Percentiles rank a stretch among this genome's conserved stretches.
phyloP scores from a whole-genome alignment of 2,113 vertebrate genomes.

The Pelecanoides urinatrix region DNA sequence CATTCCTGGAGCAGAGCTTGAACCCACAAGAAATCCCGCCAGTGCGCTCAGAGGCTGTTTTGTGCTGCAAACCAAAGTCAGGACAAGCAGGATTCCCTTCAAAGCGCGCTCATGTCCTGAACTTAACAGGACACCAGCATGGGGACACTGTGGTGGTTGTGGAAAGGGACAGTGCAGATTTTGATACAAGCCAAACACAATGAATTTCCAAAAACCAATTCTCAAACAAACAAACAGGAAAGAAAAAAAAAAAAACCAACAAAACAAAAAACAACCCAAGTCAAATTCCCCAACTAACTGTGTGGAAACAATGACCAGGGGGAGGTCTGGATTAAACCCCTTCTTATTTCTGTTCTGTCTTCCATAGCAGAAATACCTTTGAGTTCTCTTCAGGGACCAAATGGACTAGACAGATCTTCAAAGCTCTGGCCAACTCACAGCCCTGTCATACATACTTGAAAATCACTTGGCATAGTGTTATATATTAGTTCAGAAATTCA shows the following conservation, averaged over 20 bases:
- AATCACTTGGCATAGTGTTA: neutral
- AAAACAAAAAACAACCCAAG: neutral
- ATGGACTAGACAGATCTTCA: neutral
- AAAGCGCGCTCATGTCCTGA: fast-evolving
- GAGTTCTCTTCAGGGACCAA: neutral
- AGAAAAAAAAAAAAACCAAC: too few species aligned
- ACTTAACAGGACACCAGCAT: neutral
- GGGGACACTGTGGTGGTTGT: fast-evolving
- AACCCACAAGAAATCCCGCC: neutral
- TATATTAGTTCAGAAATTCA: neutral
- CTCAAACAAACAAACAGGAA: neutral
- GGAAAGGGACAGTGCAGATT: neutral
- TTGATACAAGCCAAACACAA: neutral
- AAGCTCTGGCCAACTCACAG: neutral
- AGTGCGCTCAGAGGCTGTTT: neutral
- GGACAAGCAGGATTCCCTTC: neutral
- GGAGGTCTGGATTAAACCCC: neutral
- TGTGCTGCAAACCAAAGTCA: neutral
- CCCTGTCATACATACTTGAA: neutral
- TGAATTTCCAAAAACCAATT: neutral
- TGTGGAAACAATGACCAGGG: neutral
- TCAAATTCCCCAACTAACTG: neutral
- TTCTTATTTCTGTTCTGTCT: neutral
- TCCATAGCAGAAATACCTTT: neutral
- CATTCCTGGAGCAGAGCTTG: neutral